Percentiles rank a stretch among this genome's conserved stretches.
These are phyloP conservation scores for Temnothorax longispinosus DNA, from an alignment of 1,140 invertebrate genomes.

Conservation along the genomic window DNA sequence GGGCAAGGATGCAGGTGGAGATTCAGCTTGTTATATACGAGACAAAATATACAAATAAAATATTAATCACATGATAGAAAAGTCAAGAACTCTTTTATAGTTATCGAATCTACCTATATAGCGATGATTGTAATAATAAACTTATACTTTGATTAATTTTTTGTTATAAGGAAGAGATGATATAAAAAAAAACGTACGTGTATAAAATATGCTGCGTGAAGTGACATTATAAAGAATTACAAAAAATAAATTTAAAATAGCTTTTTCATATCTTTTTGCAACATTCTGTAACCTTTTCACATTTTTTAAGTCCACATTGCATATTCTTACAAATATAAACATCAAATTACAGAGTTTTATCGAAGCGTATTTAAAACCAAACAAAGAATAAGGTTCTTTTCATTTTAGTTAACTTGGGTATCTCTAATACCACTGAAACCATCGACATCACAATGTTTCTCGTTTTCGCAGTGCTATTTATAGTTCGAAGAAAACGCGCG, in stretches of 20 bases:
- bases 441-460: background rate
- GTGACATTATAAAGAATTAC: background rate
- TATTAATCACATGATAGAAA: background rate
- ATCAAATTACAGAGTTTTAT: background rate
- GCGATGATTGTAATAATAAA: background rate
- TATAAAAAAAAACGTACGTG: background rate
- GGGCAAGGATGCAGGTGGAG: background rate
- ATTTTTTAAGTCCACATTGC: background rate
- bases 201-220: background rate
- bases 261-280: background rate
- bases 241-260: background rate
- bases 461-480: conserved; percentile 23
- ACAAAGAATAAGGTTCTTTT: background rate
- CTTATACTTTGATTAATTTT: background rate
- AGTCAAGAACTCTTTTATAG: background rate
- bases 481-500: background rate
- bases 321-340: background rate
- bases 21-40: background rate
- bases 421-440: background rate
- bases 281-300: background rate
- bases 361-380: background rate
- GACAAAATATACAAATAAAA: background rate
- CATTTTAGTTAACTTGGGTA: background rate
- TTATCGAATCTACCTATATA: too few relatives aligned
- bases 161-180: background rate